phyloP scores from a whole-genome alignment of 1,140 invertebrate genomes.

The Muscidifurax raptorellus region DNA sequence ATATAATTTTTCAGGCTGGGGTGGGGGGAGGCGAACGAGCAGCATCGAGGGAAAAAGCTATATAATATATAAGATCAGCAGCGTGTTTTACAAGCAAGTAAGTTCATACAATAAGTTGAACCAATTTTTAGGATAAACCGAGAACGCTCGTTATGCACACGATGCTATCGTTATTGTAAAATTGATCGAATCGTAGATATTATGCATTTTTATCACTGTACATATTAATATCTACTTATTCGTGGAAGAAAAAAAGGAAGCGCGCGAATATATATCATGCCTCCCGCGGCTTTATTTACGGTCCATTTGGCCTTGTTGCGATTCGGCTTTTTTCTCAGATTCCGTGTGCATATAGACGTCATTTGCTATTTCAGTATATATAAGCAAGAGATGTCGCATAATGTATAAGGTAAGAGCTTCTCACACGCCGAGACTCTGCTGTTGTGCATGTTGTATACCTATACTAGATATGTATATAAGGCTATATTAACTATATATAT shows the following conservation, averaged over 20 bases:
- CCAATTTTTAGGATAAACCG: neutral
- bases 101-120: neutral
- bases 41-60: slow-evolving; percentile 11
- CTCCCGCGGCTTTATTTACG: slow-evolving; percentile 48
- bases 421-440: too few species aligned
- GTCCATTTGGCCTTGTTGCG: slow-evolving; percentile 30
- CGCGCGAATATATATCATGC: slow-evolving; percentile 25
- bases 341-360: slow-evolving; percentile 5
- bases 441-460: neutral
- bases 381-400: too few species aligned
- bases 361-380: neutral
- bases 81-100: too few species aligned
- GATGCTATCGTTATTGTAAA: too few species aligned
- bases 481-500: too few species aligned
- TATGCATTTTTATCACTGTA: too few species aligned
- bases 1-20: too few species aligned
- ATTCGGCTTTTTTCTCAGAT: slow-evolving; percentile 17
- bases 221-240: too few species aligned
- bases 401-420: too few species aligned
- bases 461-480: neutral
- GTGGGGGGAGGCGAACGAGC: too few species aligned
- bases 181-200: too few species aligned
- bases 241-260: neutral
- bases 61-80: too few species aligned
- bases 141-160: neutral